Evolutionary conservation across 2,888 invertebrate genomes (phyloP).

Genomic region (Cheiracanthium punctorium): DNA sequence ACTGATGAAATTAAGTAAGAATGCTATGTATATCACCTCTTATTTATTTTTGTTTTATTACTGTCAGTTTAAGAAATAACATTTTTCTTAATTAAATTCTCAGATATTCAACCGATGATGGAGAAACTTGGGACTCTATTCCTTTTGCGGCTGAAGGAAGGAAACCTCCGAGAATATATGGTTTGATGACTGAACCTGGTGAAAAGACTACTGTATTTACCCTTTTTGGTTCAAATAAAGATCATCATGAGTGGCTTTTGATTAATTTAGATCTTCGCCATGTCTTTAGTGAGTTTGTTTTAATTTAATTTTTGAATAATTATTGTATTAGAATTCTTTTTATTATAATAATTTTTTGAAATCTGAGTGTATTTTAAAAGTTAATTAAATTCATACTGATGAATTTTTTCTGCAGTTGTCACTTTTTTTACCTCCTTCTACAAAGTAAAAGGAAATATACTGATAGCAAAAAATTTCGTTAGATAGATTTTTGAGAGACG

Average conservation of each 20-base stretch:
- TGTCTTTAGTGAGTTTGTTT: constrained; percentile 78
- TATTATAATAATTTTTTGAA: no score
- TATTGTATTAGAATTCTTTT: no score
- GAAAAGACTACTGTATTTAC: constrained; percentile 94
- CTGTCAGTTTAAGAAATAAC: not conserved
- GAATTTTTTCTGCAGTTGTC: no score
- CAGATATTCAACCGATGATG: constrained; percentile 89
- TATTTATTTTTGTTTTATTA: not conserved
- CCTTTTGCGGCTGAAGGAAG: constrained; percentile 79
- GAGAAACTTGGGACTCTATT: constrained; percentile 86
- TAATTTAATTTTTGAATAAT: no score
- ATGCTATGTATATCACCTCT: not conserved
- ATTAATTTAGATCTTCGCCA: constrained; percentile 82
- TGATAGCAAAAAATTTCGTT: no score
- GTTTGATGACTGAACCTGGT: constrained; percentile 94
- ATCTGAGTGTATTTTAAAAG: no score
- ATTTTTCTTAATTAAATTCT: not conserved
- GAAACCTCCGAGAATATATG: constrained; percentile 88
- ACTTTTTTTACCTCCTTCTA: no score
- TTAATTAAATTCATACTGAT: no score
- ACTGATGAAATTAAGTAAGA: constrained; percentile 83
- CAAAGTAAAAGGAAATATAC: no score
- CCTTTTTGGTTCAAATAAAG: constrained; percentile 89
- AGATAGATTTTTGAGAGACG: no score
- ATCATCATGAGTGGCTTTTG: constrained; percentile 90